These are phyloP conservation scores for Oreotrochilus melanogaster DNA, from an alignment of 2,113 vertebrate genomes.

Conservation along the genomic window DNA sequence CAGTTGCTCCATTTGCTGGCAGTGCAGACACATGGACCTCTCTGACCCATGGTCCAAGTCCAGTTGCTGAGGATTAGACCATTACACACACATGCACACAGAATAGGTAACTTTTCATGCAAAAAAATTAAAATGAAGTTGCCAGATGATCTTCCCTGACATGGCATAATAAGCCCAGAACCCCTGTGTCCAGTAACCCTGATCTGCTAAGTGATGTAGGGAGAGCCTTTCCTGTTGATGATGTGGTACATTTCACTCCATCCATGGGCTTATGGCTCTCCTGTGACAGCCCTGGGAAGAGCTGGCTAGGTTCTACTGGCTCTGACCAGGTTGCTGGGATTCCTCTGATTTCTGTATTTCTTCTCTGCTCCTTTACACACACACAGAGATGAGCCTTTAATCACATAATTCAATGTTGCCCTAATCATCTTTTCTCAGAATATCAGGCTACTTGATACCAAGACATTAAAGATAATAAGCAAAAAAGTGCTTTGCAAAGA, in stretches of 20 bases:
- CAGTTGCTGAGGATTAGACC: background rate
- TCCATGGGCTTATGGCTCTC: background rate
- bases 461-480: background rate
- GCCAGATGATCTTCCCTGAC: background rate
- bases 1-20: background rate
- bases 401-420: background rate
- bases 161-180: background rate
- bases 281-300: background rate
- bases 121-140: background rate
- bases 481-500: background rate
- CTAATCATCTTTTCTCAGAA: background rate
- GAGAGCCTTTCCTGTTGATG: background rate
- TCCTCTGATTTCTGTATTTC: background rate
- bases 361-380: background rate
- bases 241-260: background rate
- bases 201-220: background rate
- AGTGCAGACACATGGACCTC: too few relatives aligned
- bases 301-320: background rate
- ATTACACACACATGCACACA: too few relatives aligned
- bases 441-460: background rate
- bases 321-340: background rate
- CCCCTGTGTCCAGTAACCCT: background rate
- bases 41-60: background rate
- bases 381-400: background rate
- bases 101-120: background rate